Evolutionary conservation across 2,113 vertebrate species (phyloP).

Genomic region (Corynorhinus townsendii): DNA sequence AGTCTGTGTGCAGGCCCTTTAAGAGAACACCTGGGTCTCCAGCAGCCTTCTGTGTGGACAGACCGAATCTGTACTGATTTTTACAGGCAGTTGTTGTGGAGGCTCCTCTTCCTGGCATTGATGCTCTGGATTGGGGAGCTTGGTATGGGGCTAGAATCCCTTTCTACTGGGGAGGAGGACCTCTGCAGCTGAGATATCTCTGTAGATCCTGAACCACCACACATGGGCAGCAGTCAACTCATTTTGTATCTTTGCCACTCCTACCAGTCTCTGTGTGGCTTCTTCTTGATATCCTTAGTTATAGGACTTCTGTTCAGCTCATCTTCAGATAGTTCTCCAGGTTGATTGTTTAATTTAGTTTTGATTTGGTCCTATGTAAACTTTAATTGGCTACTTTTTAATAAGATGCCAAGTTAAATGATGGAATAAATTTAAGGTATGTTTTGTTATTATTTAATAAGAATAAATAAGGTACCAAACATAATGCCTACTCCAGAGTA

Average conservation of each 20-base stretch:
- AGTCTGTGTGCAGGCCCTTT: background rate
- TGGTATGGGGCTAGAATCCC: background rate
- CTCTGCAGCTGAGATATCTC: background rate
- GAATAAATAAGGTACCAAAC: background rate
- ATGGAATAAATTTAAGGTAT: background rate
- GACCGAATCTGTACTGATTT: background rate
- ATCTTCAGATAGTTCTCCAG: background rate
- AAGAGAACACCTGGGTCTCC: background rate
- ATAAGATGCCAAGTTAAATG: slow-evolving; percentile 1
- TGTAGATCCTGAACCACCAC: background rate
- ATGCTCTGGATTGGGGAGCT: background rate
- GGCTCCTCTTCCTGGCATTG: background rate
- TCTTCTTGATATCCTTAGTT: background rate
- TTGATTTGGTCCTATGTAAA: background rate
- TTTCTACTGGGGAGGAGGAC: background rate
- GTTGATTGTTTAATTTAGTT: background rate
- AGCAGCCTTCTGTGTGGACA: background rate
- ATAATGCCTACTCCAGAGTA: background rate
- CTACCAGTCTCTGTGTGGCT: background rate
- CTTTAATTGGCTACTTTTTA: background rate
- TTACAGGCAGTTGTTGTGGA: background rate
- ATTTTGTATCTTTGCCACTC: background rate
- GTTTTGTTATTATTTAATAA: slow-evolving; percentile 15
- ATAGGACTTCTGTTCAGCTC: background rate
- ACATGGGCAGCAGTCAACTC: background rate